Conservation (phyloP, 2,888 invertebrate genomes). For the Eueremaeus valkanovi region DNA sequence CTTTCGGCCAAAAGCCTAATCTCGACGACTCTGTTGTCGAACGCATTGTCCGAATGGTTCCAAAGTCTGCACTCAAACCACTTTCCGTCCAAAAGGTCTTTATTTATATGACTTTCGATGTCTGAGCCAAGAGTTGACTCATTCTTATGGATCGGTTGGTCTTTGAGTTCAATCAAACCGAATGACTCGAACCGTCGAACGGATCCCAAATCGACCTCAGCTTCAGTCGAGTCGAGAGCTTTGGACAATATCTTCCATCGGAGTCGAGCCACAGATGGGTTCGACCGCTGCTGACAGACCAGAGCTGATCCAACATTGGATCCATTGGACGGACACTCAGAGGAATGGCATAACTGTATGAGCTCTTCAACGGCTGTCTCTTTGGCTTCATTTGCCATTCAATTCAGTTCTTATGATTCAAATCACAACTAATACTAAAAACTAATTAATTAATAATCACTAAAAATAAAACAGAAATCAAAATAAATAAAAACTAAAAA, state of each 20-base stretch:
- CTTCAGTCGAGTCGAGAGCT: neutral
- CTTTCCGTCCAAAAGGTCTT: slow-evolving; percentile 37
- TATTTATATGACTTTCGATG: neutral
- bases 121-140: neutral
- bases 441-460: too few species aligned
- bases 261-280: neutral
- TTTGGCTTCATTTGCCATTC: neutral
- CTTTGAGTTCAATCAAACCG: slow-evolving; percentile 44
- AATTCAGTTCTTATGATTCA: neutral
- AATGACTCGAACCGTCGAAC: slow-evolving; percentile 45
- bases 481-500: neutral
- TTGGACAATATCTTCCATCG: slow-evolving; percentile 12
- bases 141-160: neutral
- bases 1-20: slow-evolving; percentile 44
- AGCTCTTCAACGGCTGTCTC: neutral
- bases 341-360: too few species aligned
- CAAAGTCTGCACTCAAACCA: slow-evolving; percentile 44
- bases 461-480: too few species aligned
- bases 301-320: neutral
- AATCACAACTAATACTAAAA: too few species aligned
- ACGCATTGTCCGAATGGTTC: slow-evolving; percentile 43
- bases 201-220: slow-evolving; percentile 35
- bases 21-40: slow-evolving; percentile 39
- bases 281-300: neutral
- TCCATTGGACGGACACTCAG: neutral